Evolutionary conservation across 1,140 invertebrate species (phyloP), one percentile per base, ranked within the genome.

Genomic region (Hirudo medicinalis): DNA sequence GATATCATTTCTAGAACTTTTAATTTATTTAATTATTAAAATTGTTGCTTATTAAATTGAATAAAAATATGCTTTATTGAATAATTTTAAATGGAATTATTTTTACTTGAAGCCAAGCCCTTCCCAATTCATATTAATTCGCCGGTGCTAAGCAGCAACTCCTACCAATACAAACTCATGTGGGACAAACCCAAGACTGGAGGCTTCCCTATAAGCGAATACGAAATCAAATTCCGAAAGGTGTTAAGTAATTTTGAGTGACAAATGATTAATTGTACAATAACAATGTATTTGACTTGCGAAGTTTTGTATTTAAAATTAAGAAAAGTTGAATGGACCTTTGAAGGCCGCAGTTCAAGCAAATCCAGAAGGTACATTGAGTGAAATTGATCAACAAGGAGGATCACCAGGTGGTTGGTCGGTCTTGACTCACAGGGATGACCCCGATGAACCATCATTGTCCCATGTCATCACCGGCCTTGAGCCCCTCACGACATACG

Each of bases 401-500:
- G 67, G 69, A 27, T 53, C 67, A 9, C 22, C 55, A 19, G 72
- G 54, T 13, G 67, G 53, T n/a, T 73, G 67, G 67, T 57, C 8
- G 66, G 15, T 19, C 4, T 25, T 36, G 27, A 32, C n/a, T 17
- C 25, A 49, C 19, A 22, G 43, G 9, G 72, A 73, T 36, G 36
- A 73, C 32, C 53, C 72, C 20, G n/a, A 36, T 0, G 53, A 27
- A 29, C 72, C 72, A 13, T 70, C 68, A 54, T 20, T 57, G 32
- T 73, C 43, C 25, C 69, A 73, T 67, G 22, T 27, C 27, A 57
- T 93, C 73, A 84, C 84, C 63, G 78, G 86, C 17, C 84, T 95
- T 0, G 80, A 82, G 27, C 85, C 90, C 0, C 88, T 92, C 76
- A 89, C 89, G 0, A 87, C 85, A 72, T 94, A 95, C 83, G 86